Conservation (phyloP, 2,888 invertebrate genomes). For the Chironomus tentans region DNA sequence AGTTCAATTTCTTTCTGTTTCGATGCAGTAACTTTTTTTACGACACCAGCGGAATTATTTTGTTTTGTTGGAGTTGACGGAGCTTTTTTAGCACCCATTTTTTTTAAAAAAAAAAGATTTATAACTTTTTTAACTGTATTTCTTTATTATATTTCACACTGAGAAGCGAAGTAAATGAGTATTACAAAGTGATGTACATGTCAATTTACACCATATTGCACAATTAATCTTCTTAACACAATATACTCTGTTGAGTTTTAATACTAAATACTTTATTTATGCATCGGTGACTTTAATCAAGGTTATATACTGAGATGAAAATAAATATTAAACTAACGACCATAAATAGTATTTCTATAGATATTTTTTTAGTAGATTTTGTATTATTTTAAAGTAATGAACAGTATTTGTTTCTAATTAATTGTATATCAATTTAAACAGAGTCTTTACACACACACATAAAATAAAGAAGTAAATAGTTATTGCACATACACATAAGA, state of each 20-base stretch:
- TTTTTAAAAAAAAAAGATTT: neutral
- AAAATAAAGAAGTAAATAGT: too few species aligned
- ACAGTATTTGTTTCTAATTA: too few species aligned
- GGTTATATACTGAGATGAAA: neutral
- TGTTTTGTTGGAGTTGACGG: conserved; percentile 9
- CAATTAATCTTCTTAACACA: neutral
- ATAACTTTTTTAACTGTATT: neutral
- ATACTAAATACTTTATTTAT: neutral
- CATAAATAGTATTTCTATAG: too few species aligned
- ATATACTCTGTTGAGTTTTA: neutral
- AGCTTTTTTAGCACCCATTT: conserved; percentile 10
- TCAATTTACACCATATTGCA: conserved; percentile 10
- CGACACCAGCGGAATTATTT: neutral
- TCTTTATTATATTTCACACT: neutral
- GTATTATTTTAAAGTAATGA: neutral
- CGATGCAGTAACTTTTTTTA: neutral
- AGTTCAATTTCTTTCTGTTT: neutral
- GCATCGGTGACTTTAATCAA: conserved; percentile 3
- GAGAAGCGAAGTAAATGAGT: neutral
- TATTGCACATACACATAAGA: too few species aligned
- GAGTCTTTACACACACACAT: too few species aligned
- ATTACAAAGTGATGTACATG: neutral
- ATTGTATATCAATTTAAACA: too few species aligned
- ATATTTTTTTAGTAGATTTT: neutral
- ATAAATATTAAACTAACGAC: neutral